A percentile compares a stretch with the other conserved stretches of the same genome.
Evolutionary conservation across 2,888 invertebrate genomes (phyloP).

Genomic region (Leucophenga maculata): DNA sequence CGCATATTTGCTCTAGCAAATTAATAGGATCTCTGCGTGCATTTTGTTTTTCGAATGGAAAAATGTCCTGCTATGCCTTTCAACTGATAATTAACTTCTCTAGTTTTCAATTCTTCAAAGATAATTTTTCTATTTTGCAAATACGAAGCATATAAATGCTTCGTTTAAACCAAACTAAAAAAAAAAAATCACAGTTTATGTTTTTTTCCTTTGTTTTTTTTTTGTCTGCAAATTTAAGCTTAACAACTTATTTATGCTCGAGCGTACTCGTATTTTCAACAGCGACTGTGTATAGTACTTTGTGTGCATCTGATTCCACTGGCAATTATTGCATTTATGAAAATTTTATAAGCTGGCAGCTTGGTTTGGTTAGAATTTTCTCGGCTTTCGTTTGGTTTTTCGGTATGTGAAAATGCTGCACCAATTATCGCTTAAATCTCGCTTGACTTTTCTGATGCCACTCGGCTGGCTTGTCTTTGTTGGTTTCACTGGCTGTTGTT

Average conservation of each 20-base stretch:
- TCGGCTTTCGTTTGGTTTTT: slow-evolving; percentile 20
- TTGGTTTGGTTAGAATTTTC: slow-evolving; percentile 5
- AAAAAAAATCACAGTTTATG: no score
- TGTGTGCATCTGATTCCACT: slow-evolving; percentile 45
- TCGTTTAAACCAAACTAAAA: no score
- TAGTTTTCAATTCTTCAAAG: no score
- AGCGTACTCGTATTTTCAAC: slow-evolving; percentile 21
- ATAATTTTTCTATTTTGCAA: no score
- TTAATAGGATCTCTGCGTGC: no score
- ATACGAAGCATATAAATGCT: no score
- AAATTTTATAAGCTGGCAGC: slow-evolving; percentile 34
- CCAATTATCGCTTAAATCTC: slow-evolving; percentile 51
- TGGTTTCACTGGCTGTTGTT: slow-evolving; percentile 8
- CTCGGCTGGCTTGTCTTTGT: slow-evolving; percentile 35
- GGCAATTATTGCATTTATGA: slow-evolving; percentile 62
- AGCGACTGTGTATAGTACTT: slow-evolving; percentile 31
- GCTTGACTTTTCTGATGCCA: not conserved
- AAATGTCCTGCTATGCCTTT: no score
- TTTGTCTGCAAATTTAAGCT: not conserved
- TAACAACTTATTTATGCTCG: slow-evolving; percentile 60
- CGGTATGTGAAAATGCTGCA: slow-evolving; percentile 22
- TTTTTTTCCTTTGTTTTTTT: no score
- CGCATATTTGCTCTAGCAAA: no score
- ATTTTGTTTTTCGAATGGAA: no score
- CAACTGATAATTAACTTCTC: no score